phyloP scores from a whole-genome alignment of 1,140 invertebrate species.

The Lepeophtheirus salmonis region DNA sequence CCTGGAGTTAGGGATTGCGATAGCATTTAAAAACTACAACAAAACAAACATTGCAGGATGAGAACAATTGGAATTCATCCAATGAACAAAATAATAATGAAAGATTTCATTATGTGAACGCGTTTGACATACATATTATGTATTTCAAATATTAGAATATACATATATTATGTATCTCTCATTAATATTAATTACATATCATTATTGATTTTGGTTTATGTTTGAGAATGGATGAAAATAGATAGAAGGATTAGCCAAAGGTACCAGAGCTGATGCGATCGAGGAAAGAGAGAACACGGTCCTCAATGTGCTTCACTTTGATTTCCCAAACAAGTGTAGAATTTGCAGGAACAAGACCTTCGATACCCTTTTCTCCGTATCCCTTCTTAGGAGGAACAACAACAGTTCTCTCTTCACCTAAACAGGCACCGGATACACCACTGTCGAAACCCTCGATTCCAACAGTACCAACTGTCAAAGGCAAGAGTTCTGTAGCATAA shows the following conservation, averaged over 20 bases:
- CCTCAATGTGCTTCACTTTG: conserved; percentile 23
- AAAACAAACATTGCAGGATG: no score
- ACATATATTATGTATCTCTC: no score
- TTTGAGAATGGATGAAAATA: no score
- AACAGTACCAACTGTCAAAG: neutral
- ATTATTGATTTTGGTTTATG: no score
- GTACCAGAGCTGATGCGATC: conserved; percentile 12
- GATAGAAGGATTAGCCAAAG: conserved; percentile 2
- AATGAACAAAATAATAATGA: no score
- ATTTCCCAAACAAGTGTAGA: conserved; percentile 26
- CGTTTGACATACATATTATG: no score
- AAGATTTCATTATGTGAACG: no score
- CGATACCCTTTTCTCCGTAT: conserved; percentile 29
- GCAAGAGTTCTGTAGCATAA: neutral
- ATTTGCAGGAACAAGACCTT: conserved; percentile 26
- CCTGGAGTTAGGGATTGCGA: no score
- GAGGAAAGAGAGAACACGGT: conserved; percentile 6
- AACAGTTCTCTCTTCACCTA: conserved; percentile 28
- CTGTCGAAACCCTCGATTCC: conserved; percentile 30
- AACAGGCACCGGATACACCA: conserved; percentile 29
- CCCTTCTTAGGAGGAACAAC: conserved; percentile 28
- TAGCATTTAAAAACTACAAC: no score
- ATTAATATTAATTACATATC: no score
- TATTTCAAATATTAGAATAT: no score
- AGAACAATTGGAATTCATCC: no score